Percentiles rank a stretch among this genome's conserved stretches.
Conservation (phyloP, 1,140 invertebrate genomes). For the Eriocheir sinensis region DNA sequence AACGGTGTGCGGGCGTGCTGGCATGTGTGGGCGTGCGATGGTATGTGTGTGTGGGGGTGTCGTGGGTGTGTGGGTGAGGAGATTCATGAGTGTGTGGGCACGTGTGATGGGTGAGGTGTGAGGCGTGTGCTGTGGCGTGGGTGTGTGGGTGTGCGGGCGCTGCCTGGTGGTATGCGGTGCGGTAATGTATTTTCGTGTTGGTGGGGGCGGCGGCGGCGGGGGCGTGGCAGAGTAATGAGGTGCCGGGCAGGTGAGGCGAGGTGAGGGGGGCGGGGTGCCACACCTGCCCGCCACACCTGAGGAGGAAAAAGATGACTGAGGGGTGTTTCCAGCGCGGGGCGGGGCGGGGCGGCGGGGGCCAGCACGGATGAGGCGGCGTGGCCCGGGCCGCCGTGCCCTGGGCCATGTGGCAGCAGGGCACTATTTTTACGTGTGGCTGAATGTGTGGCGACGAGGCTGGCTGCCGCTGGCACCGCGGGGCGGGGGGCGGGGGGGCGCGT, state of each 20-base stretch:
- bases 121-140: too few relatives aligned
- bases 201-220: too few relatives aligned
- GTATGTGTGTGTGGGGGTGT: too few relatives aligned
- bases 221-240: too few relatives aligned
- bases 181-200: too few relatives aligned
- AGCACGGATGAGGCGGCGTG: background rate
- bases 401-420: background rate
- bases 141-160: too few relatives aligned
- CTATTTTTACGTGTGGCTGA: slow-evolving; percentile 36
- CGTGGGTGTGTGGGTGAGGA: too few relatives aligned
- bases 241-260: background rate
- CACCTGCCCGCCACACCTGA: background rate
- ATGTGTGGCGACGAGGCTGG: slow-evolving; percentile 31
- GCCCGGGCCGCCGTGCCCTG: background rate
- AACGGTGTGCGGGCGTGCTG: too few relatives aligned
- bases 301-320: background rate
- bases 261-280: background rate
- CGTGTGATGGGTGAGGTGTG: too few relatives aligned
- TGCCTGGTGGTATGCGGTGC: too few relatives aligned
- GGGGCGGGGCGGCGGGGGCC: background rate
- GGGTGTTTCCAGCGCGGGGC: background rate
- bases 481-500: slow-evolving; percentile 30
- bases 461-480: background rate
- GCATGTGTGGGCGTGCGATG: too few relatives aligned
- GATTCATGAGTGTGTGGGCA: too few relatives aligned